A percentile compares a stretch with the other conserved stretches of the same genome.
Evolutionary conservation across 1,140 invertebrate species (phyloP).

Genomic region (Ganaspis sp.): DNA sequence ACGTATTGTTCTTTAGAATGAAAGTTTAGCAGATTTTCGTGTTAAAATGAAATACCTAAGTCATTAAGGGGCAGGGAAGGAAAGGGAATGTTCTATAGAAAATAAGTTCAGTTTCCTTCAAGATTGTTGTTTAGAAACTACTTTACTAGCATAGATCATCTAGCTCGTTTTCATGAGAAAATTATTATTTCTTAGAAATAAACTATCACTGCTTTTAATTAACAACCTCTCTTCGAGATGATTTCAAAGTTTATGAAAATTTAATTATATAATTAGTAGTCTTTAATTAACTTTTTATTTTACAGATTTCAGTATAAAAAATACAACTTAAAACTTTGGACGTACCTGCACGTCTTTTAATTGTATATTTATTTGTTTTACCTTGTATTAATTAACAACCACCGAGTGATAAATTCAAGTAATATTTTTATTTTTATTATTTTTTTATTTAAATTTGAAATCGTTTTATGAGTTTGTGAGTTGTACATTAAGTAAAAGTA

Average conservation of each 20-base stretch:
- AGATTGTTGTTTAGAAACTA: neutral
- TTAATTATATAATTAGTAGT: neutral
- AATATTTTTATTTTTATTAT: too few relatives aligned
- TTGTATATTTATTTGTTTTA: too few relatives aligned
- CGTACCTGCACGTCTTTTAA: too few relatives aligned
- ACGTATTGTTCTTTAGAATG: neutral
- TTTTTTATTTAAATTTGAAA: too few relatives aligned
- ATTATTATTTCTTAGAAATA: neutral
- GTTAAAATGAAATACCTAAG: neutral
- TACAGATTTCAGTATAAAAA: too few relatives aligned
- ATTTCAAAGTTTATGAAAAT: neutral
- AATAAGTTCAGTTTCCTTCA: neutral
- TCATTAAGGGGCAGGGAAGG: neutral
- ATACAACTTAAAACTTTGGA: too few relatives aligned
- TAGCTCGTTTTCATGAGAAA: neutral
- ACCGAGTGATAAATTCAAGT: too few relatives aligned
- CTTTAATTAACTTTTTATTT: too few relatives aligned
- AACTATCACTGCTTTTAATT: conserved; percentile 14
- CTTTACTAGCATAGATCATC: neutral
- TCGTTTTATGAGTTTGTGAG: too few relatives aligned
- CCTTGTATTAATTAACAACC: too few relatives aligned
- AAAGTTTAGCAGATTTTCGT: neutral
- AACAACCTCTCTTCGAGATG: neutral
- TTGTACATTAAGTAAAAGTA: neutral
- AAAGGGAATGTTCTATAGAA: neutral